Conservation (phyloP, 2,888 invertebrate genomes). For the Callimorpha dominula region DNA sequence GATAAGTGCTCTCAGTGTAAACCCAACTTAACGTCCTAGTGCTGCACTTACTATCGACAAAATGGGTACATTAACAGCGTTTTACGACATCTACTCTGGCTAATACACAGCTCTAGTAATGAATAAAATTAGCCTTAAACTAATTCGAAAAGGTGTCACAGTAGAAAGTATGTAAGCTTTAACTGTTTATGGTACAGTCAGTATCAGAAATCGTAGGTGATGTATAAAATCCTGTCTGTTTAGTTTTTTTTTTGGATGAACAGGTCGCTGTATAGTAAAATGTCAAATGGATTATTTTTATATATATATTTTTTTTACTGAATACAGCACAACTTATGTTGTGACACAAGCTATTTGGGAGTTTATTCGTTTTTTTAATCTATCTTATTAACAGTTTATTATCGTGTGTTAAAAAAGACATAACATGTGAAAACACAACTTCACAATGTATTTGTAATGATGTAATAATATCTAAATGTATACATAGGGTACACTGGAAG, state of each 20-base stretch:
- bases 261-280: neutral
- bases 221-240: neutral
- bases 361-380: too few relatives aligned
- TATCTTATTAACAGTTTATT: too few relatives aligned
- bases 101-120: conserved; percentile 35
- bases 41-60: conserved; percentile 42
- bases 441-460: too few relatives aligned
- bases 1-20: conserved; percentile 26
- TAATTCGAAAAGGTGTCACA: conserved; percentile 23
- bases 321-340: too few relatives aligned
- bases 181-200: neutral
- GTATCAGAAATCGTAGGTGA: neutral
- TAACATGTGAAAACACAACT: too few relatives aligned
- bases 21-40: conserved; percentile 29
- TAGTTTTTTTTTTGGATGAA: neutral
- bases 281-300: neutral
- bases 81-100: conserved; percentile 45
- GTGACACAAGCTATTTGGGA: too few relatives aligned
- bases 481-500: too few relatives aligned
- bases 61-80: conserved; percentile 40
- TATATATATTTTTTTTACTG: too few relatives aligned
- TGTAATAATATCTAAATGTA: too few relatives aligned
- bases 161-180: conserved; percentile 12
- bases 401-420: too few relatives aligned
- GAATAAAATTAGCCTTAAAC: conserved; percentile 39